A percentile compares a stretch with the other conserved stretches of the same genome.
Conservation (phyloP, 1,140 invertebrate genomes). For the Pseudoatta argentina region DNA sequence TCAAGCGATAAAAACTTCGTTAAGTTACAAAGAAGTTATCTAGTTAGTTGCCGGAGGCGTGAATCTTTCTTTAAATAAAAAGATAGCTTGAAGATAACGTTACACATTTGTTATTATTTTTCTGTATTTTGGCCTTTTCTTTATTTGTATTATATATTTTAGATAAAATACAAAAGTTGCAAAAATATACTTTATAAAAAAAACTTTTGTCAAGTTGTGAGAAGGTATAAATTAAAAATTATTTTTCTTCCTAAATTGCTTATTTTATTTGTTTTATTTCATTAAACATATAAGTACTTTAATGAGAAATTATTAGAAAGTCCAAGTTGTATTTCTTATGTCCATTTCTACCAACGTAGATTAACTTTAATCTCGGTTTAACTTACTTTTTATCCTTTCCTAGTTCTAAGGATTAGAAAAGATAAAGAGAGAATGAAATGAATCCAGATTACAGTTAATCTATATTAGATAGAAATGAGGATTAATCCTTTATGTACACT, state of each 20-base stretch:
- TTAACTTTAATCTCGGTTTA: no score
- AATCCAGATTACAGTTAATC: no score
- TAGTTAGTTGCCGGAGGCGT: neutral
- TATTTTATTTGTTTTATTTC: neutral
- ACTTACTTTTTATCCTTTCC: no score
- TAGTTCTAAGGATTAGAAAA: no score
- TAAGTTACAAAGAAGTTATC: slow-evolving; percentile 2
- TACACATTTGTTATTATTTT: neutral
- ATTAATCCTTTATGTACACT: no score
- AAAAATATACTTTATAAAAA: neutral
- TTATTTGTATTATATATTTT: neutral
- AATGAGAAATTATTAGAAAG: neutral
- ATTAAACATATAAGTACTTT: neutral
- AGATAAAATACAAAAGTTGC: neutral
- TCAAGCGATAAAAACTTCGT: neutral
- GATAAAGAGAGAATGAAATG: no score
- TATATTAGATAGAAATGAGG: no score
- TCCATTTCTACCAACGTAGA: no score
- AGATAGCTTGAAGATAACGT: neutral
- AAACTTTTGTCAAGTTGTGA: slow-evolving; percentile 1
- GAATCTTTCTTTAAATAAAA: neutral
- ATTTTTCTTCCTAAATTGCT: neutral
- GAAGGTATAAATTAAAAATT: neutral
- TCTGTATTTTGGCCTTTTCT: neutral
- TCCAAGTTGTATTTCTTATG: slow-evolving; percentile 2